Conservation (phyloP, 2,113 vertebrate species). For the Polyodon spathula region DNA sequence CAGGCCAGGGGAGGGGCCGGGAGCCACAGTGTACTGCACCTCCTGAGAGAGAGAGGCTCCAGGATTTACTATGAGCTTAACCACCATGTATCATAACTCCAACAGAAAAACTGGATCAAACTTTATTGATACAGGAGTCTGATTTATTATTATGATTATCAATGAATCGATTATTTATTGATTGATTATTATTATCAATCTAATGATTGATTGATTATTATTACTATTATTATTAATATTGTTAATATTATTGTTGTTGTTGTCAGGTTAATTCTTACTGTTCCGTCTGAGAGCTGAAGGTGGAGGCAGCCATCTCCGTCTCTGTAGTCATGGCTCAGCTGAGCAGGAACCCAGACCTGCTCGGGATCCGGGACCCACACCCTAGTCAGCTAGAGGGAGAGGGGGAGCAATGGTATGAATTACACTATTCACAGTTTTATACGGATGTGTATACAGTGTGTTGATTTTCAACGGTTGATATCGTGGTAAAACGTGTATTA, state of each 20-base stretch:
- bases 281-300: constrained; percentile 49
- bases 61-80: neutral
- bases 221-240: neutral
- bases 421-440: no score
- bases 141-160: neutral
- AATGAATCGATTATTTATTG: no score
- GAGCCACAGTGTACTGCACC: constrained; percentile 28
- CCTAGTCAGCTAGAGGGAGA: no score
- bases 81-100: neutral
- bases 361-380: constrained; percentile 62
- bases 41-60: constrained; percentile 28
- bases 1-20: constrained; percentile 33
- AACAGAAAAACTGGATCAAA: neutral
- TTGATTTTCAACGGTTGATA: no score
- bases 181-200: no score
- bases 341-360: constrained; percentile 56
- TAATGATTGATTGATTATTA: no score
- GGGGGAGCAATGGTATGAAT: no score
- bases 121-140: no score
- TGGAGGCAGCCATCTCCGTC: constrained; percentile 41
- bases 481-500: no score
- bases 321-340: constrained; percentile 44
- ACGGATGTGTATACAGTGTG: no score
- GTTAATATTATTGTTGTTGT: neutral
- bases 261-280: constrained; percentile 32